phyloP scores from a whole-genome alignment of 2,797 vertebrate species.

The Muraenolepis orangiensis region DNA sequence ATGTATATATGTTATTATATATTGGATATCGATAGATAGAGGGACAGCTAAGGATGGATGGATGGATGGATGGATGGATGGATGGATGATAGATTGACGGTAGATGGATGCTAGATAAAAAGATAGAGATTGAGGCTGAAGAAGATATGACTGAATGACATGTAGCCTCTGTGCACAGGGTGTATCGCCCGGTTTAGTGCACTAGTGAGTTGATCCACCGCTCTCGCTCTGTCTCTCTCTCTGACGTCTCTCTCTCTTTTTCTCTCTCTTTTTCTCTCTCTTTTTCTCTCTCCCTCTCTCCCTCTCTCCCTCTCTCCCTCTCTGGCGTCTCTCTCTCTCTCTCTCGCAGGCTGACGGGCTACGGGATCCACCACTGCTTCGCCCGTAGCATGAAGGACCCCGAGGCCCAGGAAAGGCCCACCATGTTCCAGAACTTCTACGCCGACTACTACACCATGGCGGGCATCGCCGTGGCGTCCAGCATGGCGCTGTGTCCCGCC shows the following conservation, averaged over 20 bases:
- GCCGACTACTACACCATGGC: slow-evolving; percentile 92
- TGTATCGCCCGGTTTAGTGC: too few species aligned
- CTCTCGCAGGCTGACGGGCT: slow-evolving; percentile 85
- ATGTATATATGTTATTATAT: neutral
- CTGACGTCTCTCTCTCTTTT: neutral
- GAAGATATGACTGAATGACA: neutral
- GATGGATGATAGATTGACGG: neutral
- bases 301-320: neutral
- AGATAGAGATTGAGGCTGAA: neutral
- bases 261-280: neutral
- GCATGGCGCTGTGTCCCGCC: slow-evolving; percentile 88
- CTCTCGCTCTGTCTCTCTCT: neutral
- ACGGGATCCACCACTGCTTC: slow-evolving; percentile 96
- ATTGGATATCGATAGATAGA: too few species aligned
- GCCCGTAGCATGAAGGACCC: slow-evolving; percentile 92
- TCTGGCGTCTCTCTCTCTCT: slow-evolving; percentile 5
- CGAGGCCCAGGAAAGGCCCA: slow-evolving; percentile 77
- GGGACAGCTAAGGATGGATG: too few species aligned
- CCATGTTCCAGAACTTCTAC: slow-evolving; percentile 89
- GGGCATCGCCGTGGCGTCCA: slow-evolving; percentile 87
- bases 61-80: neutral
- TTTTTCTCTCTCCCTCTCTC: slow-evolving; percentile 12
- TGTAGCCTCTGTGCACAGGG: neutral
- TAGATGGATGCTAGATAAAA: neutral
- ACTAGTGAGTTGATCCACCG: neutral